Base-by-base conservation (phyloP, 2,113 vertebrate genomes). In the Limnothrissa miodon region DNA sequence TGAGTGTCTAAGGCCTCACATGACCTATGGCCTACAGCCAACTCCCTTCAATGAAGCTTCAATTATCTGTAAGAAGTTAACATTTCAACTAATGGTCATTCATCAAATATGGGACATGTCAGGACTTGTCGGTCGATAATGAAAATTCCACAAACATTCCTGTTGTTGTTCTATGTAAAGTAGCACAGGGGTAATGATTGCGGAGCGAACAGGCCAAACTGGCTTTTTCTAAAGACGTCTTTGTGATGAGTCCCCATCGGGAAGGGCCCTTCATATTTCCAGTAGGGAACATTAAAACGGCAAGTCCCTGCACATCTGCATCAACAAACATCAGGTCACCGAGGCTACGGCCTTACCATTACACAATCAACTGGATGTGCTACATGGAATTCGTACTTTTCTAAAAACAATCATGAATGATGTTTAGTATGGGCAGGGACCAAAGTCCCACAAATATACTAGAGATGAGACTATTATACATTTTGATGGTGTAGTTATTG, bases 171-270 rank as follows among this genome's bases (percentile, higher is more conserved):
- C 87, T 81, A 83, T 84, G 87, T 79, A 78, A 83, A 85, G 85
- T 85, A 44, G 78, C 83, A 87, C 74, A 81, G n/a, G 84, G 81
- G 79, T 84, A 81, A 88, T n/a, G 59, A 39, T 78, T 79, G 23
- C 44, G 74, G 53, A 81, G 82, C 46, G 84, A 92, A 93, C 93
- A 86, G 87, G 91, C 82, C 84, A 70, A 83, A 93, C 93, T 86
- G 88, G 92, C 87, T 92, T 83, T 29, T 78, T 83, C n/a, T 79
- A 81, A 81, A 82, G 84, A 86, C 44, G 87, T 66, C 44, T 39
- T 79, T 33, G 80, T 36, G 21, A 85, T 86, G 83, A 83, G 87
- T 87, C 82, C 81, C 70, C 82, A 84, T 86, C 79, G 51, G 87
- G 84, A 83, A 84, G 87, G 84, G 87, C 86, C 86, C 78, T 82